Percentiles rank a stretch among this genome's conserved stretches.
These are phyloP conservation scores for Sinopyrophorus schimmeli DNA, from an alignment of 2,888 invertebrate genomes.

Conservation along the genomic window DNA sequence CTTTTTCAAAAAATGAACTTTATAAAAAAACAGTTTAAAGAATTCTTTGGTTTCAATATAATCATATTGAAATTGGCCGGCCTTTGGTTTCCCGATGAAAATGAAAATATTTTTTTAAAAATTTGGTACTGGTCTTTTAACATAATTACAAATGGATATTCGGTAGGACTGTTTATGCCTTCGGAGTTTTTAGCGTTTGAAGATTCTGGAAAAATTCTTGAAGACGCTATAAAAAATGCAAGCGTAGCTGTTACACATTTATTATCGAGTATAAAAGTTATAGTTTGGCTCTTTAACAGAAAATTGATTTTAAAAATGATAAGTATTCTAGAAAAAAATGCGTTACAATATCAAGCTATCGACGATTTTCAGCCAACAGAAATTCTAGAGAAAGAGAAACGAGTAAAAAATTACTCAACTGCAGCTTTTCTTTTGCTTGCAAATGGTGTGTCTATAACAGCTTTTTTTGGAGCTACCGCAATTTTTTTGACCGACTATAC, in stretches of 20 bases:
- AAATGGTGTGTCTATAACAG: slow-evolving; percentile 19
- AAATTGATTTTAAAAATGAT: slow-evolving; percentile 35
- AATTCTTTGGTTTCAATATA: slow-evolving; percentile 36
- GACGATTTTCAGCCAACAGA: slow-evolving; percentile 30
- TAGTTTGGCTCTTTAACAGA: slow-evolving; percentile 35
- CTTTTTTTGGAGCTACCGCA: slow-evolving; percentile 16
- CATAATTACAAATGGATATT: slow-evolving; percentile 28
- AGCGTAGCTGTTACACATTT: slow-evolving; percentile 38
- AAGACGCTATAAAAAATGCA: slow-evolving; percentile 38
- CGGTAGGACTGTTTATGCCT: slow-evolving; percentile 34
- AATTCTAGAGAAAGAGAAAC: slow-evolving; percentile 33
- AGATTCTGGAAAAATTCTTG: slow-evolving; percentile 27
- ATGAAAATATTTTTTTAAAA: slow-evolving; percentile 4
- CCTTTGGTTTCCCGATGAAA: slow-evolving; percentile 33
- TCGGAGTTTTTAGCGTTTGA: slow-evolving; percentile 33
- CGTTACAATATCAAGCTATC: slow-evolving; percentile 31
- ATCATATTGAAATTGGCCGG: slow-evolving; percentile 35
- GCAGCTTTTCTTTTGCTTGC: slow-evolving; percentile 14
- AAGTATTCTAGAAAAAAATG: slow-evolving; percentile 25
- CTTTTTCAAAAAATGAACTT: background rate
- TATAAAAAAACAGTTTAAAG: slow-evolving; percentile 1
- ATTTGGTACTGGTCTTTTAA: slow-evolving; percentile 25
- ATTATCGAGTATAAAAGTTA: slow-evolving; percentile 33
- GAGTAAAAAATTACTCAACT: slow-evolving; percentile 28
- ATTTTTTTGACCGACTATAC: slow-evolving; percentile 21